Evolutionary conservation across 92 coral and sea anemone genomes (phyloP), one percentile per base, ranked within the genome.

Genomic region (Bergia sp.): DNA sequence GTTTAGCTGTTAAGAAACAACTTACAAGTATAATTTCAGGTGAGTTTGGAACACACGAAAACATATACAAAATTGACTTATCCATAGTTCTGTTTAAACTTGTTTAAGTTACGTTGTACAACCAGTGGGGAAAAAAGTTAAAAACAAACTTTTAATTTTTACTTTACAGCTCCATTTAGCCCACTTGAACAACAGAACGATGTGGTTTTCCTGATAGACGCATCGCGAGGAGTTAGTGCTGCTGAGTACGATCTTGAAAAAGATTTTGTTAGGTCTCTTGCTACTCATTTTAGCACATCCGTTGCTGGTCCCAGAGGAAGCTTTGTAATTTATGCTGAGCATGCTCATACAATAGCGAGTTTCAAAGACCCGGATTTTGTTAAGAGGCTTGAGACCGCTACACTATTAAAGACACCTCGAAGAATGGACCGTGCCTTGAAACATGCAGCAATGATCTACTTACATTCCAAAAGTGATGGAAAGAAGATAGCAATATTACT

Each of bases 131-230:
- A 45, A 44, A 45, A 43, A 21, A n/a, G 9, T 44, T 77, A 37
- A 47, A 79, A 79, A 37, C 18, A n/a, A n/a, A 45, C 0, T 21
- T 20, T 21, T 29, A 3, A 41, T 7, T 42, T 11, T 73, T 41
- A 1, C 44, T 67, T 44, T 67, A 2, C 43, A 83, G 87, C 65
- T 83, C 87, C 87, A 18, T 83, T 66, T 47, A 83, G 87, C 65
- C 87, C 87, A 41, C 87, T 83, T 13, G 77, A 69, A 29, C 77
- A 83, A 72, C 40, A 44, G n/a, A 83, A 65, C 20, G 93, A 91
- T 82, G 82, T 91, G 1, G 73, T 91, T 10, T 89, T 91, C 64
- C 79, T 91, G 40, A 58, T 91, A 74, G 93, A 91, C 86, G 93
- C 90, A 8, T 91, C 93, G 5, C 90, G 88, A 73, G 89, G 93